A percentile compares a stretch with the other conserved stretches of the same genome.
Conservation (phyloP, 1,140 invertebrate species). For the Olivierus martensii region DNA sequence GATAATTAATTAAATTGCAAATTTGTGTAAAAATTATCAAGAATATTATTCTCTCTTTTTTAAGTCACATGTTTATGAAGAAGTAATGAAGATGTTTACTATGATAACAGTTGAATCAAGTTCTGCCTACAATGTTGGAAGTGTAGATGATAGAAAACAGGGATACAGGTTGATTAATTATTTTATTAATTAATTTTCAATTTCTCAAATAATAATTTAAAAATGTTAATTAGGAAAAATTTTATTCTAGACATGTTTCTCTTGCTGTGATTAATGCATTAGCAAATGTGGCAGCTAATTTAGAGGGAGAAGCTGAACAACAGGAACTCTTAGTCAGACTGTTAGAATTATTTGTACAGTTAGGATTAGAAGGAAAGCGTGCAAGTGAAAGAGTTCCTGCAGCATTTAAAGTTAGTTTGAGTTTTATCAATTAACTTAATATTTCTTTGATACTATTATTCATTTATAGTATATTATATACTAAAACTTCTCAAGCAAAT, state of each 20-base stretch:
- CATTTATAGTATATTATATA: no score
- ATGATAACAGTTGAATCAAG: conserved; percentile 87
- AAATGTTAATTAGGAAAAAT: conserved; percentile 6
- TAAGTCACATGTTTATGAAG: conserved; percentile 63
- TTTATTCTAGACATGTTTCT: conserved; percentile 62
- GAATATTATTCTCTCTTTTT: conserved; percentile 12
- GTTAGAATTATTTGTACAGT: conserved; percentile 90
- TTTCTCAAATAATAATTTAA: conserved; percentile 4
- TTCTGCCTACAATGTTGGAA: conserved; percentile 58
- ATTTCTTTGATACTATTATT: no score
- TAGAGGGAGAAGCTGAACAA: conserved; percentile 73
- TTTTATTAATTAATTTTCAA: not conserved
- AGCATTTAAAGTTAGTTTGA: conserved; percentile 43
- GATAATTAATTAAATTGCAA: no score
- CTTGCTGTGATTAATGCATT: conserved; percentile 87
- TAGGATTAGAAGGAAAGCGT: conserved; percentile 89
- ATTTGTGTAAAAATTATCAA: no score
- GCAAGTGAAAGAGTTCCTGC: conserved; percentile 72
- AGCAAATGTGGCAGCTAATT: conserved; percentile 84
- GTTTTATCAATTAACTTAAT: no score
- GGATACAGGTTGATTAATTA: conserved; percentile 43
- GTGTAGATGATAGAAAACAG: conserved; percentile 28
- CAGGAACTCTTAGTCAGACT: conserved; percentile 73
- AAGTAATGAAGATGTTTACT: conserved; percentile 96
- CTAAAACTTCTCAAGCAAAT: no score